Evolutionary conservation across 2,113 vertebrate genomes (phyloP).

Genomic region (Melanostigma gelatinosum): DNA sequence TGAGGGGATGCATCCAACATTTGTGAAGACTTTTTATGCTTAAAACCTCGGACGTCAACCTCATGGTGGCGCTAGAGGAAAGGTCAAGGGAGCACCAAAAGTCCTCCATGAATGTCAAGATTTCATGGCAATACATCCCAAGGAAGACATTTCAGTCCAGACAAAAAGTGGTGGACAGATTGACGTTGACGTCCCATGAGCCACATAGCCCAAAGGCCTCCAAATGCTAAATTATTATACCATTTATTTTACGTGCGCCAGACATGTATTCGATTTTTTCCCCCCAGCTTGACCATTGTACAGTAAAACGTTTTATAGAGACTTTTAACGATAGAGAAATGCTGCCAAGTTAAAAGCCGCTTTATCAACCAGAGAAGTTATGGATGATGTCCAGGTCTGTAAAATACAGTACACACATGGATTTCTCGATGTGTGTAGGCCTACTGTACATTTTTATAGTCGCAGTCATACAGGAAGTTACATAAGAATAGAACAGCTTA

Average conservation of each 20-base stretch:
- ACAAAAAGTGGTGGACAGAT: not conserved
- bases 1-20: too few relatives aligned
- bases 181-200: too few relatives aligned
- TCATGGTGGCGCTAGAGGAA: too few relatives aligned
- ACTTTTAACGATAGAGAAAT: not conserved
- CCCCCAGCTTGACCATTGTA: not conserved
- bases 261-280: not conserved
- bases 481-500: not conserved
- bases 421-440: too few relatives aligned
- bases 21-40: too few relatives aligned
- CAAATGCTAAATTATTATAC: too few relatives aligned
- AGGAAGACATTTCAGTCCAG: not conserved
- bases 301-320: not conserved
- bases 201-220: too few relatives aligned
- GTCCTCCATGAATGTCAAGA: not conserved
- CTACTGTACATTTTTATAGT: too few relatives aligned
- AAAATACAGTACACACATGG: too few relatives aligned
- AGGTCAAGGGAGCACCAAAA: too few relatives aligned
- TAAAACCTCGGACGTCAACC: too few relatives aligned
- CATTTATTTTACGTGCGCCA: not conserved
- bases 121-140: not conserved
- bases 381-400: not conserved
- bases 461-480: not conserved
- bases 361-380: not conserved
- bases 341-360: not conserved